Base-by-base conservation (phyloP, 1,140 invertebrate genomes). In the Hyposmocoma kahamanoa region DNA sequence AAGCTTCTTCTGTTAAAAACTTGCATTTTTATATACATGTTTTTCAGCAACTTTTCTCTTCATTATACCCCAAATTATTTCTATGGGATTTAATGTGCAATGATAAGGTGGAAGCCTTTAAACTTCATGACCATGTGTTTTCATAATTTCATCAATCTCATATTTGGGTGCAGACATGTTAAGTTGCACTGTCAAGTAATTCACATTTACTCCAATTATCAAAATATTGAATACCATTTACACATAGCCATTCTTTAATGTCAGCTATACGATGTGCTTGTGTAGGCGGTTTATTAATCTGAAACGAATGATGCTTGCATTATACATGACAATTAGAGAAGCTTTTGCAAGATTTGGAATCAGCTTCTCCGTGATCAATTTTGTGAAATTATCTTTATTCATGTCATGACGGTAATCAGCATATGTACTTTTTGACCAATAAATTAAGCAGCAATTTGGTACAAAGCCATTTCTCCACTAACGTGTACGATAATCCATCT, bases 51-150 rank as follows among this genome's bases (percentile, higher is more conserved):
- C 36, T 39, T 19, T 43, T 24, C 17, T 9, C 13, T 50, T 43
- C 2, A 36, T 44, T 20, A 50, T 15, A 24, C 28, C 22, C 56
- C 43, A 46, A 17, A 36, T 53, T 38, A 50, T 39, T 59, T 49
- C 53, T 55, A 57, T 56, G 42, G 43, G 52, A 62, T 46, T 46
- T 34, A 54, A 42, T 20, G 13, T 55, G 44, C 42, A 53, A 44
- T 50, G 56, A 52, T 49, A 66, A 53, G 43, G 63, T 62, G 48
- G 26, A 22, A 50, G 42, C 21, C 42, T 50, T 22, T 36, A 44
- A 1, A 43, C 48, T 36, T 53, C 28, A 34, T 53, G 38, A 26
- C 22, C 32, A 32, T 43, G 42, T 22, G 41, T 18, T 50, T 50
- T 50, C 9, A 50, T 44, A 22, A 44, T 49, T 13, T 43, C 42